These are phyloP conservation scores for Horisme vitalbata DNA, from an alignment of 2,888 invertebrate genomes.

Conservation along the genomic window DNA sequence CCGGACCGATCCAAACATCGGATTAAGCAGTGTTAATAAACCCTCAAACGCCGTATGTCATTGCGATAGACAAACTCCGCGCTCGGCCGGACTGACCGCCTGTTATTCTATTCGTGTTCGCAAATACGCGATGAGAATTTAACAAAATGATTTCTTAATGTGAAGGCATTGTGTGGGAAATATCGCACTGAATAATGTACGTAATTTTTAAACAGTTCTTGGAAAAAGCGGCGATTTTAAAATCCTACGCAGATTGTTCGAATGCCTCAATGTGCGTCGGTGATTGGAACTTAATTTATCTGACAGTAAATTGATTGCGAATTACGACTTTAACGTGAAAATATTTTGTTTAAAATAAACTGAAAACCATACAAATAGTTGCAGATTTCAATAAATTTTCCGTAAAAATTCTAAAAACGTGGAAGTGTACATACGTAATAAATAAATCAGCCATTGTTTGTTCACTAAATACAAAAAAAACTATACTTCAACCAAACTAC, in stretches of 20 bases:
- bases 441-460: conserved; percentile 15
- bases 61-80: conserved; percentile 38
- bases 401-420: conserved; percentile 15
- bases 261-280: conserved; percentile 21
- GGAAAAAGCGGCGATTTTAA: conserved; percentile 7
- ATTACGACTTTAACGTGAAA: conserved; percentile 5
- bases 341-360: conserved; percentile 12
- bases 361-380: conserved; percentile 7
- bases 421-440: conserved; percentile 6
- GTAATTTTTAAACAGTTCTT: conserved; percentile 16
- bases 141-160: conserved; percentile 17
- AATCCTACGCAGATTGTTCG: conserved; percentile 19
- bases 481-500: conserved; percentile 13
- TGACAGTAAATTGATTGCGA: conserved; percentile 13
- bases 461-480: conserved; percentile 6
- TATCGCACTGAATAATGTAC: conserved; percentile 17
- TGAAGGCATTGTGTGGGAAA: conserved; percentile 24
- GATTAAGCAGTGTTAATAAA: conserved; percentile 45
- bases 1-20: conserved; percentile 46
- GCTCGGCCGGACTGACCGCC: conserved; percentile 26
- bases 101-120: conserved; percentile 19
- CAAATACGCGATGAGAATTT: conserved; percentile 25
- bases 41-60: conserved; percentile 39
- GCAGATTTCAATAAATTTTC: conserved; percentile 8
- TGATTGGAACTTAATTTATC: conserved; percentile 21